Evolutionary conservation across 2,888 invertebrate species (phyloP), one percentile per base, ranked within the genome.

Genomic region (Amiota communis): DNA sequence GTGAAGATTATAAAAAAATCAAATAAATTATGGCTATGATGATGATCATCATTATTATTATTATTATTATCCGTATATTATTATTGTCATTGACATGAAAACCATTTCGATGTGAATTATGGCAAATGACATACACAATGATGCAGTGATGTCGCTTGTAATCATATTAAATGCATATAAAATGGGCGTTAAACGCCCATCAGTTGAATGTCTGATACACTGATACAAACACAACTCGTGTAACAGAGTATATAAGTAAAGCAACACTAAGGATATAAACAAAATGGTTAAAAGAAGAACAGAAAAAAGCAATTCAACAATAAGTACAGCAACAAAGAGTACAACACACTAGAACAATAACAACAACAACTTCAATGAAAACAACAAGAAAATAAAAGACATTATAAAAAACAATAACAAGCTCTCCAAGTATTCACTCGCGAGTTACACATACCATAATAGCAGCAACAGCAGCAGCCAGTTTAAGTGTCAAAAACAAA

Each of bases 401-500:
- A 53, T 53, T 8, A 53, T n/a, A 53, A n/a, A 57, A 57, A 57
- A 57, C 36, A 36, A 6, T 36, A 36, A 36, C 36, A 36, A 36
- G 36, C 3, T 36, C 6, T 36, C 36, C 36, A 36, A 36, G 36
- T 36, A 36, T 36, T 36, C 36, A 36, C 36, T 36, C 36, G 36
- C 36, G 36, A 36, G 36, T 36, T 36, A 36, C 6, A 36, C 8
- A 36, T 36, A 36, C n/a, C n/a, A 36, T 36, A 36, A 6, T 2
- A 6, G 3, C 36, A 36, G 23, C 23, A 36, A 6, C 69, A 73
- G 76, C 71, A n/a, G 53, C 47, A 57, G 13, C 20, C 76, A 76
- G 84, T 81, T 82, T 79, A 84, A 79, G 80, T 83, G 83, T 83
- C 83, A 81, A 78, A 83, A 82, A 75, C 82, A 82, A 74, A 72